Conservation (phyloP, 2,888 invertebrate species). For the Leptinotarsa haldemani region DNA sequence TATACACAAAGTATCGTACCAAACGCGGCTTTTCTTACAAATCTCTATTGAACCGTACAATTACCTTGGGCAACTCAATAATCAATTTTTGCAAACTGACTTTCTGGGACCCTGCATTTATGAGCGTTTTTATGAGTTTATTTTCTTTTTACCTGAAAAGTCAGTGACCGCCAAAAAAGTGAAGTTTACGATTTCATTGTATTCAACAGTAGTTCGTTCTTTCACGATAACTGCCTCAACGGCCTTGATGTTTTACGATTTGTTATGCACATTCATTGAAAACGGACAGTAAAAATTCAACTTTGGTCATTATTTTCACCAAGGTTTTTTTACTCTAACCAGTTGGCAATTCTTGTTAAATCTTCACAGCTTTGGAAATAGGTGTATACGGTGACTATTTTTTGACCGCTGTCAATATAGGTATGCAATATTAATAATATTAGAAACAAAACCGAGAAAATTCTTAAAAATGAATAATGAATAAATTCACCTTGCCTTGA, state of each 20-base stretch:
- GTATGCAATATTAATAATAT: no score
- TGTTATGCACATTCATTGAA: slow-evolving; percentile 52
- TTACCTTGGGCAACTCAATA: slow-evolving; percentile 13
- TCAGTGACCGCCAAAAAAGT: slow-evolving; percentile 55
- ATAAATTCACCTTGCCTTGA: no score
- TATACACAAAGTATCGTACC: slow-evolving; percentile 1
- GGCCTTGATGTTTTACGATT: slow-evolving; percentile 60
- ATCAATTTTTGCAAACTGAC: slow-evolving; percentile 18
- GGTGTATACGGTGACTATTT: no score
- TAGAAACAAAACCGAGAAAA: no score
- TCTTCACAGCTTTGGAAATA: neutral
- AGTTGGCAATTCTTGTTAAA: neutral
- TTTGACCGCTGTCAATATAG: no score
- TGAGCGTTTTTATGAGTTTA: slow-evolving; percentile 33
- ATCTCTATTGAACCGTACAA: slow-evolving; percentile 5
- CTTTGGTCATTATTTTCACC: slow-evolving; percentile 48
- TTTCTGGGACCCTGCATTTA: slow-evolving; percentile 22
- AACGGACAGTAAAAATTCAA: slow-evolving; percentile 51
- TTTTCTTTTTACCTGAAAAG: slow-evolving; percentile 53
- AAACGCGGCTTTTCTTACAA: neutral
- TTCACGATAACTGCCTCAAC: slow-evolving; percentile 49
- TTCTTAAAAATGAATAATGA: no score
- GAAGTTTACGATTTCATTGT: slow-evolving; percentile 55
- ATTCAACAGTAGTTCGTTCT: slow-evolving; percentile 48
- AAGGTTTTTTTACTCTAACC: slow-evolving; percentile 1